Evolutionary conservation across 2,113 vertebrate genomes (phyloP).

Genomic region (Chionomys nivalis): DNA sequence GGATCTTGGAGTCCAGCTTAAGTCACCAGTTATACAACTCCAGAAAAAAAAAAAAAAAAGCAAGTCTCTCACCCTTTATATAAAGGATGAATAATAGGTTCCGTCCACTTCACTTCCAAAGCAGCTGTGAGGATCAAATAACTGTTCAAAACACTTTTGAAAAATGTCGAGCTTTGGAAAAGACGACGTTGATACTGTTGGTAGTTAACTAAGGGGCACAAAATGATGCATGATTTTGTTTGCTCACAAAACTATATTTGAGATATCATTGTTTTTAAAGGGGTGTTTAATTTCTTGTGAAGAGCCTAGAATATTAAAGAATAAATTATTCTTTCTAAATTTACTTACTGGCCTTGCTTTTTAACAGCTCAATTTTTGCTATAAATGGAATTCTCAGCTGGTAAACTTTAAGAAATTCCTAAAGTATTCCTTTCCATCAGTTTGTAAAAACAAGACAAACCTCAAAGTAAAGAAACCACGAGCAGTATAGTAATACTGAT

Average conservation of each 20-base stretch:
- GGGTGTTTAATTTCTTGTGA: slow-evolving; percentile 14
- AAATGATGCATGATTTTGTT: slow-evolving; percentile 10
- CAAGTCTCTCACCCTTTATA: neutral
- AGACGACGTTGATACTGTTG: neutral
- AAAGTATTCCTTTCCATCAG: neutral
- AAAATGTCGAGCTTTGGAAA: neutral
- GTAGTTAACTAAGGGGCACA: neutral
- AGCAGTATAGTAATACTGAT: neutral
- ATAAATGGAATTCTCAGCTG: slow-evolving; percentile 5
- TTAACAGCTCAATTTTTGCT: slow-evolving; percentile 31
- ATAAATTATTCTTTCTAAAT: slow-evolving; percentile 49
- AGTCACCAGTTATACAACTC: neutral
- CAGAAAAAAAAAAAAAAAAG: neutral
- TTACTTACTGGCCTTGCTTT: slow-evolving; percentile 41
- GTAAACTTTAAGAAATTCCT: slow-evolving; percentile 40
- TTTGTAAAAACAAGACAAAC: slow-evolving; percentile 35
- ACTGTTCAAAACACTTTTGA: neutral
- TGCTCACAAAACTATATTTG: slow-evolving; percentile 42
- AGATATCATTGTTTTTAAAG: neutral
- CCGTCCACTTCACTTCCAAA: slow-evolving; percentile 21
- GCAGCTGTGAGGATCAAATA: neutral
- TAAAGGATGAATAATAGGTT: slow-evolving; percentile 48
- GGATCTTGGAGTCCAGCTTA: neutral
- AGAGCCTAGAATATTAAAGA: slow-evolving; percentile 3
- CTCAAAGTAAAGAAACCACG: slow-evolving; percentile 34